Conservation (phyloP, 2,113 vertebrate species). For the Oryctolagus cuniculus region DNA sequence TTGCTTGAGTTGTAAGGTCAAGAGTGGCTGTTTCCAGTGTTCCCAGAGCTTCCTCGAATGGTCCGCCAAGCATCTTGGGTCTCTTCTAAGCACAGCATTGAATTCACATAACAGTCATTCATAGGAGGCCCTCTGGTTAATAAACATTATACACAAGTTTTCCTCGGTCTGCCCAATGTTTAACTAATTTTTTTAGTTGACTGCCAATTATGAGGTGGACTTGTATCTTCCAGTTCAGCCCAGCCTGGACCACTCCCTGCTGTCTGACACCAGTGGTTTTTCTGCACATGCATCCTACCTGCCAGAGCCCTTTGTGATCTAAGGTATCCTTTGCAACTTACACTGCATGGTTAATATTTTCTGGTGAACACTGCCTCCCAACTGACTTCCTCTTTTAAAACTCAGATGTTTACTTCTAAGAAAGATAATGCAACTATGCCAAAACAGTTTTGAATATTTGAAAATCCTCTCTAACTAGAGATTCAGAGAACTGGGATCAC, state of each 20-base stretch:
- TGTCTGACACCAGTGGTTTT: neutral
- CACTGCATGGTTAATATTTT: neutral
- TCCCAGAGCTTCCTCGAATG: neutral
- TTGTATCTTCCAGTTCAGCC: neutral
- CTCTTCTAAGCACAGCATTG: neutral
- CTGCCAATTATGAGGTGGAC: neutral
- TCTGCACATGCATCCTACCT: neutral
- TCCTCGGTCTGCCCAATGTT: neutral
- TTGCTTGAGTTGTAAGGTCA: neutral
- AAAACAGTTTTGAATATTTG: neutral
- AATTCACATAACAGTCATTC: neutral
- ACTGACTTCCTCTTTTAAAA: neutral
- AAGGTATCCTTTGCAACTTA: neutral
- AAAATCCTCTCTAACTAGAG: slow-evolving; percentile 5
- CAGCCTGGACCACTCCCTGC: neutral
- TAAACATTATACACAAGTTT: neutral
- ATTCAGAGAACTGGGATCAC: neutral
- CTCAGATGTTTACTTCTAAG: neutral
- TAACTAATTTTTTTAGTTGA: neutral
- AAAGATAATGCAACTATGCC: neutral
- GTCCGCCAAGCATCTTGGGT: neutral
- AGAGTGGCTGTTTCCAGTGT: too few relatives aligned
- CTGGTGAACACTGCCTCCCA: neutral
- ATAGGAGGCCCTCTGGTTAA: neutral
- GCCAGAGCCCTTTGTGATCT: neutral